Evolutionary conservation across 2,113 vertebrate genomes (phyloP).

Genomic region (Rhinichthys klamathensis): DNA sequence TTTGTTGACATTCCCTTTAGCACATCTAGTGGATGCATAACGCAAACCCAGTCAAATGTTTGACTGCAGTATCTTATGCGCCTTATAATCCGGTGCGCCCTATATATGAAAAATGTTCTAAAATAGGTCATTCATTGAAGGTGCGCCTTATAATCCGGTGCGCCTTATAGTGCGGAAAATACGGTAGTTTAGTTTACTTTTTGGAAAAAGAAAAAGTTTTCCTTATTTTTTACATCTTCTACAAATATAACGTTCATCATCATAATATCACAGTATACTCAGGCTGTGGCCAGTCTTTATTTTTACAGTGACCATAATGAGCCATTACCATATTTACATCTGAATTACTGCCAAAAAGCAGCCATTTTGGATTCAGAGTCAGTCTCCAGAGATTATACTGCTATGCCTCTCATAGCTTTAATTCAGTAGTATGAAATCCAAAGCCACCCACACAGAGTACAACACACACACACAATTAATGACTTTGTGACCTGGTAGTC

Average conservation of each 20-base stretch:
- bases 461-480: slow-evolving; percentile 38
- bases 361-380: slow-evolving; percentile 19
- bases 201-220: not conserved
- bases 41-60: too few relatives aligned
- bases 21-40: too few relatives aligned
- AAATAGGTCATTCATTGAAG: too few relatives aligned
- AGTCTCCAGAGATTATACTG: slow-evolving; percentile 17
- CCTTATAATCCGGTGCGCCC: too few relatives aligned
- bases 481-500: slow-evolving; percentile 23
- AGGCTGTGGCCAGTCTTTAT: not conserved
- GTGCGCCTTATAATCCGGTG: too few relatives aligned
- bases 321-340: slow-evolving; percentile 14
- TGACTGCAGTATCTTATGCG: too few relatives aligned
- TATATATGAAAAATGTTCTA: too few relatives aligned
- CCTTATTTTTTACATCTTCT: not conserved
- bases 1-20: too few relatives aligned
- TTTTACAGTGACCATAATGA: slow-evolving; percentile 30
- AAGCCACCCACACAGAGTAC: slow-evolving; percentile 3
- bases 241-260: not conserved
- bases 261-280: not conserved
- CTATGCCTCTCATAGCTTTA: not conserved
- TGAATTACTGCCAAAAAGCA: slow-evolving; percentile 27
- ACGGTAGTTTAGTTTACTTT: not conserved
- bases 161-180: too few relatives aligned
- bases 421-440: slow-evolving; percentile 22